phyloP scores from a whole-genome alignment of 2,888 invertebrate species.

The Corythucha ciliata region DNA sequence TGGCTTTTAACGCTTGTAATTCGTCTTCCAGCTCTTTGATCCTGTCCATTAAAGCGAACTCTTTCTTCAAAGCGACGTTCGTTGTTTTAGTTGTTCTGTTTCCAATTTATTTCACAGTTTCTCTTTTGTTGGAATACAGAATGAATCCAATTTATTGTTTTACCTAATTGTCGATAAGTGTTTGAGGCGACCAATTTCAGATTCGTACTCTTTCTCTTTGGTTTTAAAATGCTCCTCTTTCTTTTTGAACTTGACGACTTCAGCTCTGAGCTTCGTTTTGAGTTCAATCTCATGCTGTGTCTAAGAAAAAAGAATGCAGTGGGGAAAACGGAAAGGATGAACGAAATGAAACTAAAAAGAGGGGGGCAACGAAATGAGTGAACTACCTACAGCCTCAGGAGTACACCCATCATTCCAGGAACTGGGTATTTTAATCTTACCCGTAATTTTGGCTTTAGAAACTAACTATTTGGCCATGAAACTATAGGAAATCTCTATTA shows the following conservation, averaged over 20 bases:
- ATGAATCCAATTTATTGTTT: neutral
- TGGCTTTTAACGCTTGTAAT: slow-evolving; percentile 37
- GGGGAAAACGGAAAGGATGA: too few relatives aligned
- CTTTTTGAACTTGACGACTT: slow-evolving; percentile 37
- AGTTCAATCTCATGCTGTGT: too few relatives aligned
- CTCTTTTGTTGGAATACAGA: neutral
- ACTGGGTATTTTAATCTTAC: too few relatives aligned
- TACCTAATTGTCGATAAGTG: slow-evolving; percentile 38
- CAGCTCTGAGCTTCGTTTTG: slow-evolving; percentile 10
- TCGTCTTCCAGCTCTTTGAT: slow-evolving; percentile 43
- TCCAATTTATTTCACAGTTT: slow-evolving; percentile 1
- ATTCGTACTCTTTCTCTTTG: slow-evolving; percentile 40
- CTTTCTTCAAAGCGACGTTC: slow-evolving; percentile 36
- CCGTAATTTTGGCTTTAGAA: too few relatives aligned
- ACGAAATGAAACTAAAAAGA: too few relatives aligned
- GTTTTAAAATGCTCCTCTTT: slow-evolving; percentile 39
- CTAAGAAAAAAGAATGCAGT: too few relatives aligned
- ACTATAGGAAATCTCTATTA: too few relatives aligned
- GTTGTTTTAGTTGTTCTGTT: slow-evolving; percentile 26
- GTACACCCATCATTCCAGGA: too few relatives aligned
- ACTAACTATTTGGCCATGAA: too few relatives aligned
- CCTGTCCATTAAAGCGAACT: slow-evolving; percentile 42
- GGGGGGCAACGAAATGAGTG: too few relatives aligned
- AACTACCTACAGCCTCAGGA: too few relatives aligned
- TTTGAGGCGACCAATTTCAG: slow-evolving; percentile 43